phyloP scores from a whole-genome alignment of 2,113 vertebrate genomes.

The Lates calcarifer region DNA sequence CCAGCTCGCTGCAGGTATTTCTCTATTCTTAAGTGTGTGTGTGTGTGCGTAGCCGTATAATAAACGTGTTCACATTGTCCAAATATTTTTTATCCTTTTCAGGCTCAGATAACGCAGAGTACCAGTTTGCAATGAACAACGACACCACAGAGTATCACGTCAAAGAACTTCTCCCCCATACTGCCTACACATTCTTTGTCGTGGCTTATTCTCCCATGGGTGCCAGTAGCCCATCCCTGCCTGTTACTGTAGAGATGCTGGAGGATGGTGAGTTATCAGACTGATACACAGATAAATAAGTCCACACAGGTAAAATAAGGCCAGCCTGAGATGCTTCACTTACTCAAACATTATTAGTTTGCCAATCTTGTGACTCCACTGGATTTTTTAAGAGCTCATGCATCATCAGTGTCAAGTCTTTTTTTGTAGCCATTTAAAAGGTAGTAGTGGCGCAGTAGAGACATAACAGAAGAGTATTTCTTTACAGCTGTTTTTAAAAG shows the following conservation, averaged over 20 bases:
- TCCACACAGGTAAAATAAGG: slow-evolving; percentile 6
- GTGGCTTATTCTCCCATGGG: slow-evolving; percentile 96
- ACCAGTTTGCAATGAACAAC: slow-evolving; percentile 98
- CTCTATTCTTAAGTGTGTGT: neutral
- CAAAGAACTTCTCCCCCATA: slow-evolving; percentile 94
- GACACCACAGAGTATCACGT: slow-evolving; percentile 95
- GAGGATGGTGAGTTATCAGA: slow-evolving; percentile 90
- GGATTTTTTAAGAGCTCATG: slow-evolving; percentile 2
- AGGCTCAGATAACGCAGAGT: slow-evolving; percentile 92
- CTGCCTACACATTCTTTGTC: slow-evolving; percentile 94
- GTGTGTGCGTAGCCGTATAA: neutral
- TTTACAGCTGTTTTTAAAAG: slow-evolving; percentile 1
- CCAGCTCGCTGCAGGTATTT: slow-evolving; percentile 88
- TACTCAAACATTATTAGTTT: neutral
- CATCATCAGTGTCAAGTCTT: neutral
- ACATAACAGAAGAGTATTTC: neutral
- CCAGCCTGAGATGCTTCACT: neutral
- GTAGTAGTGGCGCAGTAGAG: neutral
- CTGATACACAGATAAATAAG: neutral
- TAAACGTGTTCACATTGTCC: neutral
- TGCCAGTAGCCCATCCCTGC: slow-evolving; percentile 91
- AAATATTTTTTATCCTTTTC: slow-evolving; percentile 5
- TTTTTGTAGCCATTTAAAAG: slow-evolving; percentile 11
- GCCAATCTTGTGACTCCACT: slow-evolving; percentile 6
- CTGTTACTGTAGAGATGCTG: slow-evolving; percentile 89